Base-by-base conservation (phyloP, 1,140 invertebrate genomes). In the Pseudachorutes palmiensis region DNA sequence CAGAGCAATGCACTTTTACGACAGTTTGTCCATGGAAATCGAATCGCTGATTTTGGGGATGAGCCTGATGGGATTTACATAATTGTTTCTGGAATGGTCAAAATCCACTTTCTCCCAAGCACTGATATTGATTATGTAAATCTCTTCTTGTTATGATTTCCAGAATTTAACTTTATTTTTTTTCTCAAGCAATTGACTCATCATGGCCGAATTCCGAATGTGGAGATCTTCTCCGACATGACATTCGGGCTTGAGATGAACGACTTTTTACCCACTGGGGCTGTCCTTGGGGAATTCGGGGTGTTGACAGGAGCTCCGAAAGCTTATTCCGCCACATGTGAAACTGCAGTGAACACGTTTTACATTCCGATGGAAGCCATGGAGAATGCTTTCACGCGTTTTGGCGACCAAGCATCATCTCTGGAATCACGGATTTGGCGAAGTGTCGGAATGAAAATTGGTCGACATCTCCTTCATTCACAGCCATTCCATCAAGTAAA, bases 231-330 rank as follows among this genome's bases (percentile, higher is more conserved):
- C 57, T 29, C 67, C 2, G 72, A 71, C 26, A 48, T 72, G 19
- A 64, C 61, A 9, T 75, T 70, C 63, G 61, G 69, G 31, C 64
- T 66, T 14, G 69, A 72, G 59, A 69, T 76, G 29, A 70, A 76
- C 5, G 80, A 81, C 62, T 81, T 78, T 62, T 71, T 81, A 60
- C 75, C 77, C 0, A 72, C 78, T 19, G 80, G 80, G 3, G 78
- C 76, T 33, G 76, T 81, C 1, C 75, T 81, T 32, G 80, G 80
- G 1, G 80, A 81, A 68, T 75, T 79, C 68, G 77, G 79, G n/a
- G 67, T 80, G 14, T 69, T 81, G 5, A 78, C 78, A 22, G 75
- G 76, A 55, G 73, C 72, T 49, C 72, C 71, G 1, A 69, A 78
- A 29, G 76, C 75, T 45, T 77, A 77, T 1, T 76, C 72, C 0